phyloP scores from a whole-genome alignment of 2,113 vertebrate genomes.

The Rhinopomastus cyanomelas region DNA sequence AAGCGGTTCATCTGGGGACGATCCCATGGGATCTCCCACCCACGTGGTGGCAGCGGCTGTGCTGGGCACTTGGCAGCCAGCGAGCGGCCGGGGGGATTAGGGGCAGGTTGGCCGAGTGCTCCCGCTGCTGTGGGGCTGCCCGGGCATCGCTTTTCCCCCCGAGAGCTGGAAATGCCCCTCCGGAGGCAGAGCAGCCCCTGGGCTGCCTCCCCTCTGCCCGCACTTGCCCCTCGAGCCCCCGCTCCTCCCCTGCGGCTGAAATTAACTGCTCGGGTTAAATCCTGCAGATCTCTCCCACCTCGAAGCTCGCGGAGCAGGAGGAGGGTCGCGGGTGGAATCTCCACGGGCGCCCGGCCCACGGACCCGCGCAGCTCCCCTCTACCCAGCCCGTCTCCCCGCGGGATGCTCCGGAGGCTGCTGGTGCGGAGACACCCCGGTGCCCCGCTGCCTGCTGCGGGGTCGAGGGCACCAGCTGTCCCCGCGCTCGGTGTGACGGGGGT shows the following conservation, averaged over 20 bases:
- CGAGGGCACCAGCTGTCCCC: fast-evolving
- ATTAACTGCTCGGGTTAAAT: constrained; percentile 61
- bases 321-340: constrained; percentile 29
- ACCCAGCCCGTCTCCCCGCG: fast-evolving
- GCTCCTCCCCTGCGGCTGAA: constrained; percentile 1
- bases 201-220: not conserved
- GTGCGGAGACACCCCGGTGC: fast-evolving
- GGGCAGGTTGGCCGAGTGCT: not conserved
- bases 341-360: fast-evolving
- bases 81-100: not conserved
- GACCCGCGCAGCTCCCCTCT: not conserved
- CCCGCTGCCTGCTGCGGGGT: fast-evolving
- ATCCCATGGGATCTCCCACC: not conserved
- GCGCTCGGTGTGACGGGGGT: not conserved
- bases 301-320: constrained; percentile 39
- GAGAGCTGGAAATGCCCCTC: not conserved
- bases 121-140: not conserved
- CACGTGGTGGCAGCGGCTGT: not conserved
- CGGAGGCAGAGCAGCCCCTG: fast-evolving
- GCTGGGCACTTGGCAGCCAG: fast-evolving
- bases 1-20: fast-evolving
- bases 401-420: not conserved
- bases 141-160: fast-evolving
- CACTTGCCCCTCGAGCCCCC: not conserved
- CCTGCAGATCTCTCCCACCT: constrained; percentile 60